A percentile compares a stretch with the other conserved stretches of the same genome.
Evolutionary conservation across 1,140 invertebrate species (phyloP).

Genomic region (Drosophila murphyi): DNA sequence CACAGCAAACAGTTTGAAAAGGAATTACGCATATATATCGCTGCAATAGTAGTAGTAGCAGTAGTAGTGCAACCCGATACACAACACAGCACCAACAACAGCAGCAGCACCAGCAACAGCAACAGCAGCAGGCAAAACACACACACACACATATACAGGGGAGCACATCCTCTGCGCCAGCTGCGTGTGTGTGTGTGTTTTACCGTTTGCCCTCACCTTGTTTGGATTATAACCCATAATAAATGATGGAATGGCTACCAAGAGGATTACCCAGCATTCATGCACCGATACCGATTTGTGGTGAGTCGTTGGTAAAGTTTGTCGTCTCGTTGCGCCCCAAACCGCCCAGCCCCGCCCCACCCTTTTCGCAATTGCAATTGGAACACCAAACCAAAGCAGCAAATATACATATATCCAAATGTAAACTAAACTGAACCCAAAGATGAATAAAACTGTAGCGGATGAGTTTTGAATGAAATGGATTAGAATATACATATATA

Average conservation of each 20-base stretch:
- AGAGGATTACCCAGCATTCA: conserved; percentile 85
- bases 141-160: conserved; percentile 8
- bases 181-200: conserved; percentile 39
- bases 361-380: neutral
- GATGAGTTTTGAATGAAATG: neutral
- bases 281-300: conserved; percentile 84
- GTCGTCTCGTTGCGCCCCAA: conserved; percentile 48
- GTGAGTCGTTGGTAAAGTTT: conserved; percentile 84
- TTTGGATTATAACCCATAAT: conserved; percentile 82
- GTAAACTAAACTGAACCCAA: neutral
- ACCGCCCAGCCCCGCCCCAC: neutral
- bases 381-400: neutral
- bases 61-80: conserved; percentile 62
- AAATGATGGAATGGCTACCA: conserved; percentile 85
- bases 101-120: conserved; percentile 22
- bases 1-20: conserved; percentile 23
- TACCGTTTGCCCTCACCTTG: conserved; percentile 56
- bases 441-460: neutral
- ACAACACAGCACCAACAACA: conserved; percentile 17
- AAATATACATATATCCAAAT: neutral
- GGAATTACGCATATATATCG: conserved; percentile 48
- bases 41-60: neutral
- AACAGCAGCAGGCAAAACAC: conserved; percentile 26
- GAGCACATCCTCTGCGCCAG: neutral
- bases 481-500: neutral